A percentile compares a stretch with the other conserved stretches of the same genome.
These are phyloP conservation scores for Zaprionus obscuricornis DNA, from an alignment of 2,888 invertebrate genomes.

Conservation along the genomic window DNA sequence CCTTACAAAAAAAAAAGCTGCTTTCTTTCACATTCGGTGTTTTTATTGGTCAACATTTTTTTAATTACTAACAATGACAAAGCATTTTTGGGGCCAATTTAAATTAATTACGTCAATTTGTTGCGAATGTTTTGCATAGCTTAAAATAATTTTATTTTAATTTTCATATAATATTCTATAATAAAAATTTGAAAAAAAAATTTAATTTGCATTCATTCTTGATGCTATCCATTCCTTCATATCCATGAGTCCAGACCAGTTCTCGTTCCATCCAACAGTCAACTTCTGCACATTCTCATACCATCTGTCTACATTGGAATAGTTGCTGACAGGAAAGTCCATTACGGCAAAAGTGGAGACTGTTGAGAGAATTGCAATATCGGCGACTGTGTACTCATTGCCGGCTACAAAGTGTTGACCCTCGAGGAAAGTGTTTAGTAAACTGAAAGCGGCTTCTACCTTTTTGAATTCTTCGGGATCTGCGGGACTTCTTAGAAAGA, in stretches of 20 bases:
- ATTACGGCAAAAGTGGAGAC: conserved; percentile 88
- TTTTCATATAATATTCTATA: background rate
- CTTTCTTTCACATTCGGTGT: too few species aligned
- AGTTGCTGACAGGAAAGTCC: conserved; percentile 87
- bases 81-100: too few species aligned
- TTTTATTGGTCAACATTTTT: too few species aligned
- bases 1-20: too few species aligned
- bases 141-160: too few species aligned
- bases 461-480: conserved; percentile 88
- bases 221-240: conserved; percentile 82
- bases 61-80: too few species aligned
- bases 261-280: conserved; percentile 86
- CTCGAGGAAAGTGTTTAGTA: conserved; percentile 89
- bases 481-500: conserved; percentile 86
- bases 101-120: too few species aligned
- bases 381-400: conserved; percentile 89
- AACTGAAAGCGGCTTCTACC: conserved; percentile 87
- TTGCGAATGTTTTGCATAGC: too few species aligned
- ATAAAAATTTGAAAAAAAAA: background rate
- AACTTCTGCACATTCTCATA: conserved; percentile 85
- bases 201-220: conserved; percentile 84
- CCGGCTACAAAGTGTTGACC: conserved; percentile 89
- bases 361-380: conserved; percentile 87
- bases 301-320: conserved; percentile 88
- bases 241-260: conserved; percentile 84